These are phyloP conservation scores for Thalpophila matura DNA, from an alignment of 2,888 invertebrate species.

Conservation along the genomic window DNA sequence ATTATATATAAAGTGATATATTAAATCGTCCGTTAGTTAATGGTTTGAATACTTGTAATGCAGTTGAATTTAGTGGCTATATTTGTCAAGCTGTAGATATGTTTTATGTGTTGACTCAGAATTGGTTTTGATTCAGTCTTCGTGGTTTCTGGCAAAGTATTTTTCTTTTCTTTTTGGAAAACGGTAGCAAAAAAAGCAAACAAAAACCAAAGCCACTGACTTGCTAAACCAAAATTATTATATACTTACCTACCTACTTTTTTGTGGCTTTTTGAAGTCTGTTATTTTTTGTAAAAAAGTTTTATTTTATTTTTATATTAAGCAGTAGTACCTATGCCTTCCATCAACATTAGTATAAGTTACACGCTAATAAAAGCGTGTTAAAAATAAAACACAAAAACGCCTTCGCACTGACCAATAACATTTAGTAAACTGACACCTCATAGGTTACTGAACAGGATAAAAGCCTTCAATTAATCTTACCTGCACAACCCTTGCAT, in stretches of 20 bases:
- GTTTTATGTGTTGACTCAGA: background rate
- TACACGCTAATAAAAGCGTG: too few relatives aligned
- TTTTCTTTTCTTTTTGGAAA: too few relatives aligned
- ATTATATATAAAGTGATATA: slow-evolving; percentile 43
- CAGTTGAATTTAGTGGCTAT: slow-evolving; percentile 9
- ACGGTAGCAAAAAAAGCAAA: too few relatives aligned
- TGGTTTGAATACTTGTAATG: slow-evolving; percentile 15
- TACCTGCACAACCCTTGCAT: slow-evolving; percentile 52
- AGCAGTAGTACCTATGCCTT: too few relatives aligned
- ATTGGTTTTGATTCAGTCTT: background rate
- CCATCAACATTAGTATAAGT: too few relatives aligned
- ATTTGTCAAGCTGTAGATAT: background rate
- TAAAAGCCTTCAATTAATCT: slow-evolving; percentile 32
- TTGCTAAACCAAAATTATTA: too few relatives aligned
- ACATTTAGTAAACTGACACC: slow-evolving; percentile 1
- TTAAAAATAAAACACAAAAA: background rate
- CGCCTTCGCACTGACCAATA: slow-evolving; percentile 7
- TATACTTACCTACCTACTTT: too few relatives aligned
- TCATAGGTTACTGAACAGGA: slow-evolving; percentile 41
- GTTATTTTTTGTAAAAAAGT: too few relatives aligned
- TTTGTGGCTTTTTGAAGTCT: too few relatives aligned
- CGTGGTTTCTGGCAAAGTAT: background rate
- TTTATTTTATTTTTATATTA: too few relatives aligned
- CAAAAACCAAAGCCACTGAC: too few relatives aligned
- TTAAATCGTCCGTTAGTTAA: slow-evolving; percentile 30